These are phyloP conservation scores for Cydia strobilella DNA, from an alignment of 1,140 invertebrate species.

Conservation along the genomic window DNA sequence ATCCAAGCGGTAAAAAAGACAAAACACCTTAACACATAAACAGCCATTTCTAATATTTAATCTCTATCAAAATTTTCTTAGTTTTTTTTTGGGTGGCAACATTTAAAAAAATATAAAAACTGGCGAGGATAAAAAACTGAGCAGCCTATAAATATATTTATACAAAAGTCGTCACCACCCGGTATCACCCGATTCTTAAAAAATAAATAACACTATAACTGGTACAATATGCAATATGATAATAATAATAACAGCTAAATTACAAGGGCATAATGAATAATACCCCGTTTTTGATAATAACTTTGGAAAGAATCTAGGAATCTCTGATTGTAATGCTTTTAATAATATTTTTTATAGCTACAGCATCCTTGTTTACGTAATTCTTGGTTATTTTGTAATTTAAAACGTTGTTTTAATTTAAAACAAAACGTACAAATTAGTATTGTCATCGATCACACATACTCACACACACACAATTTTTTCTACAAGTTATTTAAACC, in stretches of 20 bases:
- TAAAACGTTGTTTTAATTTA: not conserved
- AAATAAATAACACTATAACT: slow-evolving; percentile 22
- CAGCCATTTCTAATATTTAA: slow-evolving; percentile 21
- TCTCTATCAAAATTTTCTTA: slow-evolving; percentile 19
- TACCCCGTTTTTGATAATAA: not conserved
- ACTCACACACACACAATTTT: not conserved
- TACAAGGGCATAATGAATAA: not conserved
- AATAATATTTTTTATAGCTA: no score
- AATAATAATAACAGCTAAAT: slow-evolving; percentile 23
- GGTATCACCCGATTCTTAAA: slow-evolving; percentile 25
- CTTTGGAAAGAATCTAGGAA: slow-evolving; percentile 7
- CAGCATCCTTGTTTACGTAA: not conserved
- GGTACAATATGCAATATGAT: not conserved
- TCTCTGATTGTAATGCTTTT: not conserved
- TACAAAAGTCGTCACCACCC: slow-evolving; percentile 13
- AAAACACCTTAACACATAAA: slow-evolving; percentile 15
- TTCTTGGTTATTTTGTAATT: not conserved
- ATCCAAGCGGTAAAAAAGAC: not conserved
- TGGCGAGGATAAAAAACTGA: slow-evolving; percentile 25
- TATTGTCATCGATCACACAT: not conserved
- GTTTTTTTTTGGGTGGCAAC: slow-evolving; percentile 26
- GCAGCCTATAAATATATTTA: not conserved
- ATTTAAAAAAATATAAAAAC: not conserved
- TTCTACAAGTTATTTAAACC: not conserved
- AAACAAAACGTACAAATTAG: not conserved